Evolutionary conservation across 2,888 invertebrate species (phyloP), one percentile per base, ranked within the genome.

Genomic region (Adelognathus sp.): DNA sequence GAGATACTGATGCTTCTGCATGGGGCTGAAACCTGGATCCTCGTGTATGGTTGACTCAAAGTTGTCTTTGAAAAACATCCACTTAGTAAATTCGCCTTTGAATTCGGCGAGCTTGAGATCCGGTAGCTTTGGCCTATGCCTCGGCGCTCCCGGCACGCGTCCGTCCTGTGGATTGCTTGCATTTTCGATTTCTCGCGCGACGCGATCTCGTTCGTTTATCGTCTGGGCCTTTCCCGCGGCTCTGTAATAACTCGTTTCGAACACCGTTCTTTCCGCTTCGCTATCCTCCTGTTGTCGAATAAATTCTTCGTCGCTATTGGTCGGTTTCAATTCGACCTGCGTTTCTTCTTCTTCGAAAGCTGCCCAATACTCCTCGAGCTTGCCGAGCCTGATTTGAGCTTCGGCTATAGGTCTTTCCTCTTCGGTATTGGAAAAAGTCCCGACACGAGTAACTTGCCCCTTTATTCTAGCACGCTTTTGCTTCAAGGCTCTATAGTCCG

Each of bases 1-100:
- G 2, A 75, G 52, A 24, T 79, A 79, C 14, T 74, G 79, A 50
- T 67, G 64, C 14, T 79, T 75, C 7, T 75, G 69, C 61, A 78
- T 73, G n/a, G 77, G 6, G 1, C 60, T 67, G 24, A 77, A 27
- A 24, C 31, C 60, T 31, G n/a, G 16, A n/a, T 66, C 61, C 9
- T 27, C 16, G 29, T 73, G 52, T 21, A 73, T 77, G 1, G 46
- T 77, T 33, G 77, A 61, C 33, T 77, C 67, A 33, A 77, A 77
- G 60, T 54, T 67, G 14, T 73, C 18, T 41, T 77, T 77, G 24
- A 77, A 73, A 16, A 77, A 60, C 18, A 72, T 58, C 77, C 72
- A 77, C 36, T 72, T 72, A 14, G 66, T 60, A 56, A 64, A 76
- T 7, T 76, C 76, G 27, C 58, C 71, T 58, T 56, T 46, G n/a